These are phyloP conservation scores for Chlorops oryzae DNA, from an alignment of 1,140 invertebrate species.

Conservation along the genomic window DNA sequence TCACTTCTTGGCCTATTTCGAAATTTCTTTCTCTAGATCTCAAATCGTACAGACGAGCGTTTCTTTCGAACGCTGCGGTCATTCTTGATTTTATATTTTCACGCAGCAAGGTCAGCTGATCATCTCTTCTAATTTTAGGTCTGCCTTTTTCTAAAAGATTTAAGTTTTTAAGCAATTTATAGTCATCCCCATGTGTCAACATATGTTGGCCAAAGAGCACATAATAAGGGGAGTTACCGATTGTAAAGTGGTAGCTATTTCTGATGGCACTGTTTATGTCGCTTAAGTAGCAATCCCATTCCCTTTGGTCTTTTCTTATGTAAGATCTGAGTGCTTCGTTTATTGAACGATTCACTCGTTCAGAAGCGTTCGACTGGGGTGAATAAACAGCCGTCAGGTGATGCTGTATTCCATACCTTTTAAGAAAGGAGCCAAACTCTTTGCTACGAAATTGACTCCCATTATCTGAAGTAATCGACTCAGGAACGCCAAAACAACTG, in stretches of 20 bases:
- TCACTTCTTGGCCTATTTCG: too few relatives aligned
- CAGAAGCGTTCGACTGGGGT: conserved; percentile 1
- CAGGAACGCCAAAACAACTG: conserved; percentile 5
- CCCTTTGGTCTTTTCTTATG: conserved; percentile 1
- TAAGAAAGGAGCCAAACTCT: not conserved
- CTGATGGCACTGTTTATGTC: conserved; percentile 8
- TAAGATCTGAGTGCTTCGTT: conserved; percentile 6
- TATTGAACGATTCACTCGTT: conserved; percentile 9
- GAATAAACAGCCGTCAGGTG: conserved; percentile 9
- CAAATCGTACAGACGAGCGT: too few relatives aligned
- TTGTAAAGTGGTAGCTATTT: conserved; percentile 4
- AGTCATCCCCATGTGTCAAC: too few relatives aligned
- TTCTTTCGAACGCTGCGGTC: too few relatives aligned
- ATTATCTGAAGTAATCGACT: conserved; percentile 13
- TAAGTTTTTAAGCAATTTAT: too few relatives aligned
- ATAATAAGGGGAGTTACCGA: conserved; percentile 11
- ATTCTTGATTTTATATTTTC: too few relatives aligned
- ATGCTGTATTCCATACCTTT: not conserved
- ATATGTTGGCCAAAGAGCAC: conserved; percentile 14
- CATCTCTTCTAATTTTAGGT: too few relatives aligned
- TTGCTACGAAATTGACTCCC: conserved; percentile 9
- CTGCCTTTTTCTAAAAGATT: too few relatives aligned
- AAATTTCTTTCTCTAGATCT: too few relatives aligned
- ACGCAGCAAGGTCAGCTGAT: too few relatives aligned
- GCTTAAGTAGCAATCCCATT: conserved; percentile 13